These are phyloP conservation scores for Oophaga sylvatica DNA, from an alignment of 2,797 vertebrate species.

Conservation along the genomic window DNA sequence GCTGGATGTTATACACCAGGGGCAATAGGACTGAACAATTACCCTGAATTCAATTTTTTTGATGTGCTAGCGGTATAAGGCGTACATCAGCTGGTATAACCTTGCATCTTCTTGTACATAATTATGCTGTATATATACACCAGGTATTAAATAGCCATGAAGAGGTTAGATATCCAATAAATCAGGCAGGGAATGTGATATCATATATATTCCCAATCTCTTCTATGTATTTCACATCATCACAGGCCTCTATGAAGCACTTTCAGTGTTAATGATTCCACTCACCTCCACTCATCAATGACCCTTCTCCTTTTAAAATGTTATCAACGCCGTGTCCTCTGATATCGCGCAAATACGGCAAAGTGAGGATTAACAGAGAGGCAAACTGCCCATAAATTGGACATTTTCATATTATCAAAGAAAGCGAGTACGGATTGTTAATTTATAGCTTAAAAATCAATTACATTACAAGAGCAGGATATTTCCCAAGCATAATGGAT, in stretches of 20 bases:
- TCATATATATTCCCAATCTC: background rate
- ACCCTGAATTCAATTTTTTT: too few species aligned
- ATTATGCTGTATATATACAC: background rate
- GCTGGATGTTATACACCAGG: too few species aligned
- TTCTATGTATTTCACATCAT: background rate
- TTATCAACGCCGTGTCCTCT: constrained; percentile 26
- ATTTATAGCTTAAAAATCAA: constrained; percentile 58
- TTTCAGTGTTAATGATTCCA: constrained; percentile 35
- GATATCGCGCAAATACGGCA: constrained; percentile 43
- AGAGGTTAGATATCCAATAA: background rate
- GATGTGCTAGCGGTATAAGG: background rate
- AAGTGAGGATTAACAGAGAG: constrained; percentile 39
- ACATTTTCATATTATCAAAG: constrained; percentile 52
- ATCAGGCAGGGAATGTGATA: background rate
- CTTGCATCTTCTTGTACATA: background rate
- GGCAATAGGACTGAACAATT: too few species aligned
- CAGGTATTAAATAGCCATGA: background rate
- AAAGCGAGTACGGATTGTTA: constrained; percentile 45
- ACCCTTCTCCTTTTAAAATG: constrained; percentile 46
- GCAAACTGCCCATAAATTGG: constrained; percentile 57
- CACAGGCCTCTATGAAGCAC: background rate
- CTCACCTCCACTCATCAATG: constrained; percentile 27
- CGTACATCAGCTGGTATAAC: background rate
- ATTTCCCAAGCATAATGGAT: constrained; percentile 53
- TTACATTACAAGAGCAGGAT: constrained; percentile 50